A percentile compares a stretch with the other conserved stretches of the same genome.
phyloP scores from a whole-genome alignment of 2,888 invertebrate genomes.

The Gari tellinella region DNA sequence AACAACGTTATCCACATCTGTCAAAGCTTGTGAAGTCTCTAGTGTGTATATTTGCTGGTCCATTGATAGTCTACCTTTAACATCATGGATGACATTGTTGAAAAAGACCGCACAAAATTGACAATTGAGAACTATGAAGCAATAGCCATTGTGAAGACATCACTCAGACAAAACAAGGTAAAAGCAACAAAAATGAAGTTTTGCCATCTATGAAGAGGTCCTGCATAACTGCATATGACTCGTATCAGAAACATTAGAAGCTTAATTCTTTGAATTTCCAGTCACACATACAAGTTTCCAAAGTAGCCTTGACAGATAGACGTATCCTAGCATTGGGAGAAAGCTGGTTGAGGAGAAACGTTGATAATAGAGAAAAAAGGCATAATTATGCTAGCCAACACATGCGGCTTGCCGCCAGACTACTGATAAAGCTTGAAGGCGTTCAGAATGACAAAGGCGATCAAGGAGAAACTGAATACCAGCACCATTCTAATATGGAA shows the following conservation, averaged over 20 bases:
- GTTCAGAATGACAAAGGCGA: no score
- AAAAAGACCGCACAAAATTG: constrained; percentile 21
- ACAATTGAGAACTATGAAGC: constrained; percentile 38
- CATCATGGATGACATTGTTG: constrained; percentile 37
- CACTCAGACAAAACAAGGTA: constrained; percentile 12
- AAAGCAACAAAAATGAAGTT: constrained; percentile 17
- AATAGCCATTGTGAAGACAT: constrained; percentile 28
- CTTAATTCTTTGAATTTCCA: no score
- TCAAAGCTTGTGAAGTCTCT: constrained; percentile 13
- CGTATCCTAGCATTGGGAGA: constrained; percentile 25
- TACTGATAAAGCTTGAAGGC: constrained; percentile 15
- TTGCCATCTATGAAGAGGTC: no score
- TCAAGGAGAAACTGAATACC: no score
- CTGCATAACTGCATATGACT: constrained; percentile 22
- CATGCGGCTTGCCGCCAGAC: constrained; percentile 33
- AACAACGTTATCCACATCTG: constrained; percentile 23
- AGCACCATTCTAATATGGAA: no score
- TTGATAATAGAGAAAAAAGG: constrained; percentile 29
- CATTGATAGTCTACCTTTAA: constrained; percentile 26
- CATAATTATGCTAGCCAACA: constrained; percentile 28
- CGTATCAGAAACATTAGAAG: constrained; percentile 8
- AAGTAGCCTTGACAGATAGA: no score
- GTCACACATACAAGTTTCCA: no score
- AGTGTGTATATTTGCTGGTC: constrained; percentile 30
- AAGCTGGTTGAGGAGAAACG: constrained; percentile 41